Base-by-base conservation (phyloP, 1,140 invertebrate genomes). In the Neodiprion lecontei region DNA sequence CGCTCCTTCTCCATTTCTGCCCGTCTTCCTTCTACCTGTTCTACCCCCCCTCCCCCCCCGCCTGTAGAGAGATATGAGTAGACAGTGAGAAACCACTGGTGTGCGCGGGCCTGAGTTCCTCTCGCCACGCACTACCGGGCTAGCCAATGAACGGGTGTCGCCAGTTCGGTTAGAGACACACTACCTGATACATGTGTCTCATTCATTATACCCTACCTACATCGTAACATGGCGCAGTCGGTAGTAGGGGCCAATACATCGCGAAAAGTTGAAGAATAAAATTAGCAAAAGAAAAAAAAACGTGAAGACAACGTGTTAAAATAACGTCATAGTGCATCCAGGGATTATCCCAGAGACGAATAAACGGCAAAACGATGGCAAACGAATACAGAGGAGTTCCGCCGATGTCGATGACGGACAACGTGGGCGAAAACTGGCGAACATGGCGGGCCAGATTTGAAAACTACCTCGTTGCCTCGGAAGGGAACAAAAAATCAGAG, bases 401-500 rank as follows among this genome's bases (percentile, higher is more conserved):
- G 0, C 66, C 72, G 0, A 74, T 74, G 67, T 74, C 72, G 10
- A 69, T 74, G 67, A 12, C 72, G 1, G 72, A 48, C 72, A 74
- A 74, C 47, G 67, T 69, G n/a, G 72, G 67, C 1, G 72, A 74
- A 11, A 74, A 74, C 68, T 74, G 72, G 72, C 72, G 72, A 67
- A 74, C 72, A 23, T 74, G 72, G 72, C 72, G 72, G 10, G 72
- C 72, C 67, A 69, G 72, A 28, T 74, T 74, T 67, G 72, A 74
- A 49, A 74, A 74, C 17, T 74, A 74, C 48, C 23, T 74, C 2
- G 23, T 74, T 0, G 72, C 72, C 17, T 74, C 72, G 17, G 72
- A 74, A n/a, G 67, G 10, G 7, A 50, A 8, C 47, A 74, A 74
- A 48, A 74, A 74, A 50, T 17, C 72, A 7, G 72, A 74, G 21